Conservation (phyloP, 2,888 invertebrate genomes). For the Blera fallax region DNA sequence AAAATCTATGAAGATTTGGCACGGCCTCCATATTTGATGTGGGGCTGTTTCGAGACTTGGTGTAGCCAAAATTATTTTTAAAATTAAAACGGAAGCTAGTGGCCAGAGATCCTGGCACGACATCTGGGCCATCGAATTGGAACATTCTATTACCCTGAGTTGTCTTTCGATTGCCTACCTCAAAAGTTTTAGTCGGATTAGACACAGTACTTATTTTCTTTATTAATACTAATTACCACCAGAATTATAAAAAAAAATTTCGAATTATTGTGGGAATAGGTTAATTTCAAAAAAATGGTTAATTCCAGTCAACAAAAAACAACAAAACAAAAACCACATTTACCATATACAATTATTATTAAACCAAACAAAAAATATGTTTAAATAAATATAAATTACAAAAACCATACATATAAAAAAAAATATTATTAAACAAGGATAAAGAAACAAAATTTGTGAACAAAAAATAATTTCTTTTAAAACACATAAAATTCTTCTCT, state of each 20-base stretch:
- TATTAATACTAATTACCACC: not conserved
- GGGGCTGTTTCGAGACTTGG: no score
- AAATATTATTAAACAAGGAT: conserved; percentile 18
- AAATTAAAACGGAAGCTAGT: no score
- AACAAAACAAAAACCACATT: conserved; percentile 56
- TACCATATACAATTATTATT: conserved; percentile 57
- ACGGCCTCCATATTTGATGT: no score
- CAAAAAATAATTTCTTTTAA: conserved; percentile 2
- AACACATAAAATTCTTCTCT: conserved; percentile 54
- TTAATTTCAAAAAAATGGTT: conserved; percentile 62
- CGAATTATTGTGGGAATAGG: conserved; percentile 53
- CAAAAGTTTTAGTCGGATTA: not conserved
- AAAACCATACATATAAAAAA: conserved; percentile 25
- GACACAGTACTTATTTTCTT: not conserved
- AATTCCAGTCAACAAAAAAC: conserved; percentile 37
- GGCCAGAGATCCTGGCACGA: no score
- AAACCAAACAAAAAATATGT: conserved; percentile 27
- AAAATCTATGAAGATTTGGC: no score
- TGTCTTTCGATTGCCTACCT: no score
- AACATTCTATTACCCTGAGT: no score
- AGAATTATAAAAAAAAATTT: not conserved
- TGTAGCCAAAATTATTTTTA: no score
- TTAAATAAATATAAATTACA: conserved; percentile 42
- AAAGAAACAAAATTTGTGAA: conserved; percentile 61
- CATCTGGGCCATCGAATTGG: no score